These are phyloP conservation scores for Ctenochaetus hawaiiensis DNA, from an alignment of 2,797 vertebrate species.

Conservation along the genomic window DNA sequence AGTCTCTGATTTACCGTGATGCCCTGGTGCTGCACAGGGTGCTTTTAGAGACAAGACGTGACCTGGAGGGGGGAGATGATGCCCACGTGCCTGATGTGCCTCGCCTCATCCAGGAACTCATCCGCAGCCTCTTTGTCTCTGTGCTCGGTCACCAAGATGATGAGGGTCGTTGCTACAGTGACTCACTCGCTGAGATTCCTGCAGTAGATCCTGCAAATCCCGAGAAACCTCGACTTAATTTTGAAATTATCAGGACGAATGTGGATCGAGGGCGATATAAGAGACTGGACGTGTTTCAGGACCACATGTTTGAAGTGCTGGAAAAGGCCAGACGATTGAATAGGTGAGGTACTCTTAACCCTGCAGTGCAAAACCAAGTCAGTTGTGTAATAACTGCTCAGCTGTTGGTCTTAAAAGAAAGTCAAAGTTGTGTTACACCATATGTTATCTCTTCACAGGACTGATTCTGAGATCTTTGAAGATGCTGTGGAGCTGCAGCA, in stretches of 20 bases:
- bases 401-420: conserved; percentile 5
- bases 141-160: conserved; percentile 98
- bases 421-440: not conserved
- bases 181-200: conserved; percentile 97
- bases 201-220: conserved; percentile 90
- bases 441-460: conserved; percentile 78
- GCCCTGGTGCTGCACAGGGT: conserved; percentile 96
- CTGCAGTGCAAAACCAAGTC: conserved; percentile 17
- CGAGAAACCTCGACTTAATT: conserved; percentile 91
- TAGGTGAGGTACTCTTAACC: conserved; percentile 83
- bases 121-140: conserved; percentile 97
- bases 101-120: conserved; percentile 95
- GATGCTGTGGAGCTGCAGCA: conserved; percentile 98
- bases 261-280: conserved; percentile 94
- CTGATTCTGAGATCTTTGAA: conserved; percentile 98
- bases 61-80: conserved; percentile 96
- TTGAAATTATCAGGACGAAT: conserved; percentile 94
- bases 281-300: conserved; percentile 96
- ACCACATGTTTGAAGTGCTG: conserved; percentile 98
- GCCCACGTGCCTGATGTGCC: conserved; percentile 94
- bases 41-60: conserved; percentile 92
- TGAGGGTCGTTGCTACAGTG: conserved; percentile 97
- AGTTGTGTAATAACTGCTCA: not conserved
- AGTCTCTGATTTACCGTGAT: conserved; percentile 98
- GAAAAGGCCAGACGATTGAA: conserved; percentile 95